phyloP scores from a whole-genome alignment of 2,113 vertebrate genomes.

The Phycodurus eques region DNA sequence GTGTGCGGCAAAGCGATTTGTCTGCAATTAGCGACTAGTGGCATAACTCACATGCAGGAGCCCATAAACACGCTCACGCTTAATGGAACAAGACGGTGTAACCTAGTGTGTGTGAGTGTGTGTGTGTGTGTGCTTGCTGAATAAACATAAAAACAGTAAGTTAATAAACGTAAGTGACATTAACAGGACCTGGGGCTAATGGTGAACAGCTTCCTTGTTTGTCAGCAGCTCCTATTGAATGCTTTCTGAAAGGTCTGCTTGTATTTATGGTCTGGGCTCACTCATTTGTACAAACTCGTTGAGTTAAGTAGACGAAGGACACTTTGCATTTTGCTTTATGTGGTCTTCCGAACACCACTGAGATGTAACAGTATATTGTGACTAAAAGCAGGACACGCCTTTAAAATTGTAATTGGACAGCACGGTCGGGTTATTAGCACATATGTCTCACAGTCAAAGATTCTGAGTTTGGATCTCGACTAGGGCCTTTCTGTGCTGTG shows the following conservation, averaged over 20 bases:
- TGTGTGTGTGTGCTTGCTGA: constrained; percentile 37
- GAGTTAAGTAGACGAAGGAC: constrained; percentile 23
- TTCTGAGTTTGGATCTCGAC: not conserved
- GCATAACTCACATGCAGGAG: constrained; percentile 66
- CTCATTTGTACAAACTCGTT: constrained; percentile 54
- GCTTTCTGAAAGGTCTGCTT: constrained; percentile 49
- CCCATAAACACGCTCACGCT: constrained; percentile 56
- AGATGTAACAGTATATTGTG: not conserved
- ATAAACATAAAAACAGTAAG: constrained; percentile 67
- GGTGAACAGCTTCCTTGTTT: constrained; percentile 64
- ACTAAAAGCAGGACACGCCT: not conserved
- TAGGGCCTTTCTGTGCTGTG: not conserved
- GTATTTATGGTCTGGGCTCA: constrained; percentile 55
- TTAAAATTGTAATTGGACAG: not conserved
- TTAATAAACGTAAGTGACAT: constrained; percentile 69
- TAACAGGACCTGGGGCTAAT: constrained; percentile 59
- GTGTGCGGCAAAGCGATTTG: constrained; percentile 80
- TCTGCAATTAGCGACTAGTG: constrained; percentile 76
- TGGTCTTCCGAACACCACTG: not conserved
- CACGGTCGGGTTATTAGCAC: not conserved
- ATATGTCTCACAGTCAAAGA: not conserved
- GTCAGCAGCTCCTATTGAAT: constrained; percentile 62
- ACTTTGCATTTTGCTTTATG: constrained; percentile 5
- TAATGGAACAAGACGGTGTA: constrained; percentile 56
- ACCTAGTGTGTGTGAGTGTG: constrained; percentile 41